phyloP scores from a whole-genome alignment of 2,113 vertebrate species.

The Tetrao urogallus region DNA sequence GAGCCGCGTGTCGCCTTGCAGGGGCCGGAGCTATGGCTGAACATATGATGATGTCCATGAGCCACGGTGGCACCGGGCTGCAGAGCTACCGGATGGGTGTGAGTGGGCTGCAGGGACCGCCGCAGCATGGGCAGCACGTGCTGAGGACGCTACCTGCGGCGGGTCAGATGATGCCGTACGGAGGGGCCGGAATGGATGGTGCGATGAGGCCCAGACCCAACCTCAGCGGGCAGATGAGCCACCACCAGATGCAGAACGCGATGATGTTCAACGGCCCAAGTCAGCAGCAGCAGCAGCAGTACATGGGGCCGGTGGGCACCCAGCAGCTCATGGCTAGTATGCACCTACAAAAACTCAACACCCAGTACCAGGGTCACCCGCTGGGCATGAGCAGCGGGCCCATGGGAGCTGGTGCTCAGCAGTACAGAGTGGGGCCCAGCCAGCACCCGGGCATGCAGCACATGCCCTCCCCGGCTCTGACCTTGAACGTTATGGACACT shows the following conservation, averaged over 20 bases:
- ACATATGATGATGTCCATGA: slow-evolving; percentile 94
- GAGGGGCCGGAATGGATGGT: slow-evolving; percentile 83
- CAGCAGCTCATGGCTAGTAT: slow-evolving; percentile 92
- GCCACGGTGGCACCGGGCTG: slow-evolving; percentile 85
- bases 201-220: slow-evolving; percentile 82
- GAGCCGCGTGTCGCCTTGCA: background rate
- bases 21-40: slow-evolving; percentile 84
- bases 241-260: slow-evolving; percentile 78
- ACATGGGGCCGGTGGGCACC: slow-evolving; percentile 84
- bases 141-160: slow-evolving; percentile 80
- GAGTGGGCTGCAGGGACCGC: slow-evolving; percentile 80
- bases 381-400: slow-evolving; percentile 81
- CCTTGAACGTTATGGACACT: slow-evolving; percentile 90
- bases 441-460: slow-evolving; percentile 85
- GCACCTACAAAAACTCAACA: slow-evolving; percentile 94
- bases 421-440: slow-evolving; percentile 81
- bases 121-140: slow-evolving; percentile 85
- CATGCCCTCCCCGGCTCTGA: slow-evolving; percentile 82
- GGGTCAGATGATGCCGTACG: slow-evolving; percentile 89
- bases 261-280: slow-evolving; percentile 84
- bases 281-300: slow-evolving; percentile 90
- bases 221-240: slow-evolving; percentile 78
- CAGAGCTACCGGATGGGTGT: slow-evolving; percentile 89
- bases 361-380: slow-evolving; percentile 90
- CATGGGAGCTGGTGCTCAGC: slow-evolving; percentile 77